Evolutionary conservation across 2,888 invertebrate genomes (phyloP), one percentile per base, ranked within the genome.

Genomic region (Zygogramma bicolorata): DNA sequence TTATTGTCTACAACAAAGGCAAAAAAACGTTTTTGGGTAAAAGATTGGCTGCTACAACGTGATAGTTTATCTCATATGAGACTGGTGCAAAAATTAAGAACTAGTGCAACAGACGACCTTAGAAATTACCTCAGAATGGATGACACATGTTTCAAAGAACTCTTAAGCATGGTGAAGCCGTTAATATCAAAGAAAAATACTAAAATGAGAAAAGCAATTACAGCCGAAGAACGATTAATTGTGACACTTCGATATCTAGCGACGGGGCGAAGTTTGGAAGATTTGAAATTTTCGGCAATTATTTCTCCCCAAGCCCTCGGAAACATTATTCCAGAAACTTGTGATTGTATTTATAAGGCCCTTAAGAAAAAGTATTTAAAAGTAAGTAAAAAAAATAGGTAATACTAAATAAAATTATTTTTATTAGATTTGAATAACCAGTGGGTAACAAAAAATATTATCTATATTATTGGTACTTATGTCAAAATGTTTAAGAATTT

Each of bases 31-130:
- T 61, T 68, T 40, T 61, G 61, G 62, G 61, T 68, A 38, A 61
- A 68, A 68, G 68, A 61, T 68, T 68, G 68, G 68, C 53, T 61
- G 49, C 46, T 68, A 49, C 60, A 68, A 68, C 15, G 68, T 61
- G 68, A 68, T 61, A 68, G 29, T 27, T 49, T 68, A 61, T 68
- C 60, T 60, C 68, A 68, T 62, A 68, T 68, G 61, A 62, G 25
- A 3, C 22, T 59, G 60, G 59, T 60, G 42, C 59, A 29, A 68
- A 59, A 59, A 29, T 46, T 68, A 46, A 60, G 68, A 68, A 59
- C 59, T 34, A 60, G 60, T 59, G 29, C 68, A 18, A 68, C 59
- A 40, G 68, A 68, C 22, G 42, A 68, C 46, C 65, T 65, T 1
- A 65, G 57, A 13, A 65, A 31, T 31, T 65, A 57, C 46, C 5